Base-by-base conservation (phyloP, 2,797 vertebrate genomes). In the Chromis chromis region DNA sequence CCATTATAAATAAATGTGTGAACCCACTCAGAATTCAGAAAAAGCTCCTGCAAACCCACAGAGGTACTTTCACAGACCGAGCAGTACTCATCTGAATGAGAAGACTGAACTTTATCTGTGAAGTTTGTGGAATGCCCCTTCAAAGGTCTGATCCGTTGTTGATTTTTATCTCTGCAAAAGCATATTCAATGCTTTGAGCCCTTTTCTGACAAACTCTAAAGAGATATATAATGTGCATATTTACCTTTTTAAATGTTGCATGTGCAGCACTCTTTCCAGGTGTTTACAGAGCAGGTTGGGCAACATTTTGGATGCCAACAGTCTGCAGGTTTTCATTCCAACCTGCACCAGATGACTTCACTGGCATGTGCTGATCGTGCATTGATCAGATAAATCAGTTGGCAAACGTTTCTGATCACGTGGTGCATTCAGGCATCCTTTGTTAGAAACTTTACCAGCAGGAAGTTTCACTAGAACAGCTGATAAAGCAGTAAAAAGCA, bases 311-410 rank as follows among this genome's bases (percentile, higher is more conserved):
- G 65, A 82, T 70, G 12, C 65, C 59, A 2, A 27, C 22, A 68
- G 69, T 79, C 79, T 70, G 58, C 65, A 21, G n/a, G 19, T 66
- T 75, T 72, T 60, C 68, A 68, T 73, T 74, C 24, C 44, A 66
- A 21, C 16, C 24, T 22, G 52, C 49, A 52, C 21, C 9, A 42
- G 59, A 74, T 68, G 27, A 57, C 21, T 63, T 71, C 33, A 61
- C 62, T 50, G 70, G 12, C 42, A 44, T 3, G 2, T 9, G 53
- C 25, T 7, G 12, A 50, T 46, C 14, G 9, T 25, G 44, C 67
- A 77, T 78, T 76, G 53, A 83, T 85, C 79, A 49, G 33, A 63
- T 58, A 2, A 44, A 70, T 78, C 70, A 52, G 12, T 13, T 25
- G 40, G 2, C 14, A 53, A 65, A 0, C n/a, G 42, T 59, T 63